These are phyloP conservation scores for Rhynchonycteris naso DNA, from an alignment of 2,797 vertebrate genomes.

Conservation along the genomic window DNA sequence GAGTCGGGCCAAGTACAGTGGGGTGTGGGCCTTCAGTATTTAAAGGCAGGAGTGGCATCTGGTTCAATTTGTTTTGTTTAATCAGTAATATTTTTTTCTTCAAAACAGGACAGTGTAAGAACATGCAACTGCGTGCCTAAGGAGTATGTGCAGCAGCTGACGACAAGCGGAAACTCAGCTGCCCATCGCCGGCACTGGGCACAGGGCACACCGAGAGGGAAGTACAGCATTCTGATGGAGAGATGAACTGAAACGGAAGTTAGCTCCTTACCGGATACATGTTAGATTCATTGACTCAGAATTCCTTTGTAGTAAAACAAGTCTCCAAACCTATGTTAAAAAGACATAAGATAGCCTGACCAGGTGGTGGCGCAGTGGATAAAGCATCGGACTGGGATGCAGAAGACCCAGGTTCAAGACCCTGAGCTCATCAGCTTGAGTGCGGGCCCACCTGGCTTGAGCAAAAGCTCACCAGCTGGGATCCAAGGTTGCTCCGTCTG, in stretches of 20 bases:
- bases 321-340: not conserved
- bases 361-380: no score
- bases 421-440: no score
- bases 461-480: no score
- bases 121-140: not conserved
- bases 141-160: not conserved
- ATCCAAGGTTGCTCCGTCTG: no score
- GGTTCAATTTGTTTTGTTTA: not conserved
- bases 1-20: rapidly evolving
- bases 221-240: not conserved
- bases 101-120: constrained; percentile 1
- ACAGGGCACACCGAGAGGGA: not conserved
- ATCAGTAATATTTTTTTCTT: not conserved
- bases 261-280: not conserved
- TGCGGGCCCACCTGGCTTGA: no score
- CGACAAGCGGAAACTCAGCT: not conserved
- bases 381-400: no score
- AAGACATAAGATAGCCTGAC: not conserved
- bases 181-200: not conserved
- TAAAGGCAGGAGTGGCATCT: not conserved
- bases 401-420: no score
- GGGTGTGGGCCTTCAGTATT: not conserved
- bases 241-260: not conserved
- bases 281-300: constrained; percentile 3
- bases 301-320: constrained; percentile 9